These are phyloP conservation scores for Drosophila gunungcola DNA, from an alignment of 1,140 invertebrate genomes.

Conservation along the genomic window DNA sequence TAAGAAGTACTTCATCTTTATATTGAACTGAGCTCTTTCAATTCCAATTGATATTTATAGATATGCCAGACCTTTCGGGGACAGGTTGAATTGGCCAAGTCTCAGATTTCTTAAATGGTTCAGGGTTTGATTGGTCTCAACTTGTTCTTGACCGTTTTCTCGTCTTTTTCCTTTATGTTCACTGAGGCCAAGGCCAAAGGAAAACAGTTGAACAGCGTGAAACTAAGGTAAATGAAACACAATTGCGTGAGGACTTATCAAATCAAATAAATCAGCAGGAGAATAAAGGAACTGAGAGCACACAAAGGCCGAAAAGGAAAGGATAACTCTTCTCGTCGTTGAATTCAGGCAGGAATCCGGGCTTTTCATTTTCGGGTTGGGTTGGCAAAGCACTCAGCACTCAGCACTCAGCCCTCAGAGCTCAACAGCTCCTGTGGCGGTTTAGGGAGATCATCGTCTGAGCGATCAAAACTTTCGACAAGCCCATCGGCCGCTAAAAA, in stretches of 20 bases:
- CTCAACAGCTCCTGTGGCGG: background rate
- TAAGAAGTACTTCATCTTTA: too few species aligned
- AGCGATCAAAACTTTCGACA: slow-evolving; percentile 15
- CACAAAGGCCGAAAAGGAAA: background rate
- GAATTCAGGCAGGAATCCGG: slow-evolving; percentile 1
- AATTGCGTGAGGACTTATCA: slow-evolving; percentile 71
- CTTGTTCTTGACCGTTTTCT: too few species aligned
- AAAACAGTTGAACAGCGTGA: background rate
- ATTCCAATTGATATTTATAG: too few species aligned
- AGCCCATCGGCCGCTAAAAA: background rate
- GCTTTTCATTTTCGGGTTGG: background rate
- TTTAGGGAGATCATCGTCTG: slow-evolving; percentile 2
- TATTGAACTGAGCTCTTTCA: too few species aligned
- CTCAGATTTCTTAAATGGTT: too few species aligned
- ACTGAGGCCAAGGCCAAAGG: background rate
- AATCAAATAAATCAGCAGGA: slow-evolving; percentile 66
- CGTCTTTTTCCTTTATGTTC: background rate
- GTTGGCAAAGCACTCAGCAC: background rate
- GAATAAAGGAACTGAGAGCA: slow-evolving; percentile 7
- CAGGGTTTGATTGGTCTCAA: too few species aligned
- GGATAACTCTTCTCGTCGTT: background rate
- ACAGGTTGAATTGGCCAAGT: too few species aligned
- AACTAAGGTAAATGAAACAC: slow-evolving; percentile 58
- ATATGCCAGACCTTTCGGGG: too few species aligned
- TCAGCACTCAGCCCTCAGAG: too few species aligned